Percentiles rank a stretch among this genome's conserved stretches.
phyloP scores from a whole-genome alignment of 2,888 invertebrate genomes.

The Junonia oenone region DNA sequence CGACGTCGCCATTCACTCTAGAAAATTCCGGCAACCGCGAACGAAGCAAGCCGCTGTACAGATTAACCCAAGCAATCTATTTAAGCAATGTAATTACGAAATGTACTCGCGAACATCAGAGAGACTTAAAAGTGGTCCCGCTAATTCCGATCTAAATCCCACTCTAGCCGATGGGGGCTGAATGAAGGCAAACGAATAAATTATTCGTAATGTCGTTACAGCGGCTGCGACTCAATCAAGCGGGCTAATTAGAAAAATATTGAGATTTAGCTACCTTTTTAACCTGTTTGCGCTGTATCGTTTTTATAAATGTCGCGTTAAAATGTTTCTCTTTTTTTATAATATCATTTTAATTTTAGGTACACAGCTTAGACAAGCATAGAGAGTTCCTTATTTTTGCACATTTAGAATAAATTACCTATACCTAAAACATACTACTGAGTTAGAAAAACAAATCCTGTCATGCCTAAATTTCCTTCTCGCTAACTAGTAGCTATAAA shows the following conservation, averaged over 20 bases:
- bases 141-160: slow-evolving; percentile 21
- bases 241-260: slow-evolving; percentile 50
- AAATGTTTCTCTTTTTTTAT: too few relatives aligned
- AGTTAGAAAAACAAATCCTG: too few relatives aligned
- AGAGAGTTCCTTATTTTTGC: too few relatives aligned
- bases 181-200: slow-evolving; percentile 55
- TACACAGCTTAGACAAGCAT: too few relatives aligned
- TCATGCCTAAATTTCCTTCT: too few relatives aligned
- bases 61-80: slow-evolving; percentile 55
- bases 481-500: too few relatives aligned
- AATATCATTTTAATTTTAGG: too few relatives aligned
- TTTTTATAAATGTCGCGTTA: neutral
- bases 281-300: slow-evolving; percentile 1
- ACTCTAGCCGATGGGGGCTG: slow-evolving; percentile 25
- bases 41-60: slow-evolving; percentile 31
- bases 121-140: slow-evolving; percentile 22
- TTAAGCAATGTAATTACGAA: slow-evolving; percentile 58
- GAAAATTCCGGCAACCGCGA: slow-evolving; percentile 9
- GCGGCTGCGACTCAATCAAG: slow-evolving; percentile 38
- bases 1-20: slow-evolving; percentile 21
- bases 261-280: slow-evolving; percentile 33
- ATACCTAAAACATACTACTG: too few relatives aligned
- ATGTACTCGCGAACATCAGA: slow-evolving; percentile 47
- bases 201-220: slow-evolving; percentile 46
- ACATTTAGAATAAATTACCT: too few relatives aligned